Percentiles rank a stretch among this genome's conserved stretches.
phyloP scores from a whole-genome alignment of 2,113 vertebrate genomes.

The Nansenia antarctica region DNA sequence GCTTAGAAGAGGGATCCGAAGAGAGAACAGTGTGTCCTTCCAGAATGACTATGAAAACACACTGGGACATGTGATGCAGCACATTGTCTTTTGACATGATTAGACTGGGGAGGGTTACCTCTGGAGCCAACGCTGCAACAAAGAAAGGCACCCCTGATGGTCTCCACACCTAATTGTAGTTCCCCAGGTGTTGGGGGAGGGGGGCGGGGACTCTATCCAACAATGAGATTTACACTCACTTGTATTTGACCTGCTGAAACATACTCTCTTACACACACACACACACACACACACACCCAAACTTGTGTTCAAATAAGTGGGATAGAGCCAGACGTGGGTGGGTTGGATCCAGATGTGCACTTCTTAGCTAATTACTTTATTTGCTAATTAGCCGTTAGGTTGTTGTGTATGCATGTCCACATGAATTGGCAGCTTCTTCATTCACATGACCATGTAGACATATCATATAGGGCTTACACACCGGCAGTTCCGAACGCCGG shows the following conservation, averaged over 20 bases:
- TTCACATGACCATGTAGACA: slow-evolving; percentile 7
- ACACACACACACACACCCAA: not conserved
- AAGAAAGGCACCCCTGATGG: slow-evolving; percentile 7
- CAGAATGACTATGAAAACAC: slow-evolving; percentile 16
- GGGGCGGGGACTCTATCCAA: too few species aligned
- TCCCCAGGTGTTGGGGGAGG: slow-evolving; percentile 45
- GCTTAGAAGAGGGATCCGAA: not conserved
- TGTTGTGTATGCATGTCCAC: slow-evolving; percentile 38
- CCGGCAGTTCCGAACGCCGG: too few species aligned
- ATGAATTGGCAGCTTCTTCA: slow-evolving; percentile 22
- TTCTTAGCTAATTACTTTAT: slow-evolving; percentile 39
- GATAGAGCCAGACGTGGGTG: too few species aligned
- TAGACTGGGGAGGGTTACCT: too few species aligned
- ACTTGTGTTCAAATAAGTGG: too few species aligned
- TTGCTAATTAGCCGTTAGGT: slow-evolving; percentile 44
- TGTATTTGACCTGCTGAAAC: too few species aligned
- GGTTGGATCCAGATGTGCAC: slow-evolving; percentile 46
- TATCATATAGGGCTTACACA: too few species aligned
- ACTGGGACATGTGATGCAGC: slow-evolving; percentile 4
- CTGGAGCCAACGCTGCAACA: too few species aligned
- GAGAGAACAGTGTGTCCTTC: slow-evolving; percentile 37
- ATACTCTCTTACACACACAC: not conserved
- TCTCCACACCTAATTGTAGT: slow-evolving; percentile 27
- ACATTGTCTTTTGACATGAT: slow-evolving; percentile 23
- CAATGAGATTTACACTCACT: slow-evolving; percentile 25